Evolutionary conservation across 2,113 vertebrate species (phyloP), one percentile per base, ranked within the genome.

Genomic region (Bos javanicus): DNA sequence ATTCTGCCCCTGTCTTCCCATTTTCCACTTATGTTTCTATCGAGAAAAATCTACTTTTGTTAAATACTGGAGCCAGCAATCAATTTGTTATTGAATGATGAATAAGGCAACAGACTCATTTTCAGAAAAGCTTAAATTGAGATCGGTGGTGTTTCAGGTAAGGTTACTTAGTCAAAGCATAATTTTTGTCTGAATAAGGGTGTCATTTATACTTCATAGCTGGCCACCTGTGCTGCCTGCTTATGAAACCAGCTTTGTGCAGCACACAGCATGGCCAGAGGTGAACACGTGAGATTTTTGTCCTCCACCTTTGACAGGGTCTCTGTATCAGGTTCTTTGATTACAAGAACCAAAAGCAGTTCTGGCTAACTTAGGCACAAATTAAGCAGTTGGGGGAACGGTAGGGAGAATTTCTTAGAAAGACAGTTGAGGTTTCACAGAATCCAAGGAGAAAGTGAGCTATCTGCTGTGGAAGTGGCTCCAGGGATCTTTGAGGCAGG

Each of bases 121-220:
- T 97, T 96, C 87, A 91, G 80, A 95, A 54, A 85, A 87, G 46
- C 62, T 96, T 92, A 95, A 43, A 93, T 89, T 57, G 91, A 84
- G 96, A 59, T 46, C 83, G 87, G 88, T 88, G 62, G 67, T 30
- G 76, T 91, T 96, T 71, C 39, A 87, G 71, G 89, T 57, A 95
- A 86, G 46, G 26, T 57, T 91, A 81, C 67, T 93, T 87, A 87
- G 60, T 90, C 84, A 80, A 90, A 92, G 71, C 36, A 30, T 50
- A 89, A 25, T 52, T 97, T 88, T 82, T 36, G 71, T n/a, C 89
- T 91, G 48, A 54, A 14, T 54, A 62, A 96, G 52, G 71, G 48
- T 90, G 43, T 86, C 74, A 39, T 95, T 91, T 86, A 81, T 54
- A 52, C 52, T 64, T 96, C 74, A 85, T 81, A 90, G 84, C 87